phyloP scores from a whole-genome alignment of 2,888 invertebrate genomes.

The Volucella inflata region DNA sequence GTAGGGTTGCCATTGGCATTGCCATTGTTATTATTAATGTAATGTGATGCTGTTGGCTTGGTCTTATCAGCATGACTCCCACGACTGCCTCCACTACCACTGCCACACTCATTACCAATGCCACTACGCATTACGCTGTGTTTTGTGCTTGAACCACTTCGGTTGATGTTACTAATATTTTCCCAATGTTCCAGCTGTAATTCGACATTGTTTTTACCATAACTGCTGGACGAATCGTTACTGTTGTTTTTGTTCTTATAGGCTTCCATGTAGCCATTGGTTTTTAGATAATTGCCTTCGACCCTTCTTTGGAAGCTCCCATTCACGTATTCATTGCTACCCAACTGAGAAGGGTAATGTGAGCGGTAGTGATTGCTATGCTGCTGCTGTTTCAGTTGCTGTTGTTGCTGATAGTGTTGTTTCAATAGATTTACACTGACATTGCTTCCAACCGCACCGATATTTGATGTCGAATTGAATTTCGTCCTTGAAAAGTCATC shows the following conservation, averaged over 20 bases:
- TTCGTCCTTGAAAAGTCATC: constrained; percentile 70
- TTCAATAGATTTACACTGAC: constrained; percentile 76
- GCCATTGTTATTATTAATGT: constrained; percentile 58
- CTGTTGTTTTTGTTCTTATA: constrained; percentile 66
- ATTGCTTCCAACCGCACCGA: constrained; percentile 42
- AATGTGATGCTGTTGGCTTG: constrained; percentile 40
- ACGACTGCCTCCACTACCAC: constrained; percentile 14
- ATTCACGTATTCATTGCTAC: constrained; percentile 74
- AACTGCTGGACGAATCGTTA: constrained; percentile 60
- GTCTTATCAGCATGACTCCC: constrained; percentile 52
- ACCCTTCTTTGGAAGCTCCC: constrained; percentile 65
- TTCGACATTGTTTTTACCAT: constrained; percentile 75
- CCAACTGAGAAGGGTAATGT: constrained; percentile 47
- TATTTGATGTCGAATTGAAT: constrained; percentile 71
- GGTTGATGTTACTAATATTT: constrained; percentile 74
- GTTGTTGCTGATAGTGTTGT: constrained; percentile 73
- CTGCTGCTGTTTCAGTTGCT: constrained; percentile 53
- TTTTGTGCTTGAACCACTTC: constrained; percentile 52
- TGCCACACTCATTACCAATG: constrained; percentile 13
- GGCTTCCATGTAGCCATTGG: constrained; percentile 56
- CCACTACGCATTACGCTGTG: constrained; percentile 28
- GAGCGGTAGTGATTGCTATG: constrained; percentile 34
- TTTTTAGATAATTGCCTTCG: constrained; percentile 43
- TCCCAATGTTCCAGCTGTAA: constrained; percentile 76
- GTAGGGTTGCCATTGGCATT: constrained; percentile 3